Conservation (phyloP, 2,113 vertebrate species). For the Lichenostomus cassidix region DNA sequence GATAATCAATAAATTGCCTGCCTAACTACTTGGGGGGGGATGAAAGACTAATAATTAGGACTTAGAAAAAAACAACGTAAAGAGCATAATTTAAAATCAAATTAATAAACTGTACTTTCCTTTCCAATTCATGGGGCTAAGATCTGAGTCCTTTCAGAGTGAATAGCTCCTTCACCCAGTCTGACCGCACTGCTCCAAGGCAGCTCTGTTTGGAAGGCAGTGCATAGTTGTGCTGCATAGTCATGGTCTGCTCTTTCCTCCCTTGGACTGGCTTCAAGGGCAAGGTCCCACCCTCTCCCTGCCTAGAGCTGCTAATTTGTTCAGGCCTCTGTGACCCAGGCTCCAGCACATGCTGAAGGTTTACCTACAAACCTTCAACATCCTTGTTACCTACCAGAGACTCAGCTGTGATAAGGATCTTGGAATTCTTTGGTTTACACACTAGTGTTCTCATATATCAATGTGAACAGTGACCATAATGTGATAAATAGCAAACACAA, state of each 20-base stretch:
- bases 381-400: not conserved
- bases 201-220: not conserved
- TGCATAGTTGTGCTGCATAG: not conserved
- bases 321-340: not conserved
- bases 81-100: not conserved
- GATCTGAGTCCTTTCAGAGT: not conserved
- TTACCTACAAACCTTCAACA: not conserved
- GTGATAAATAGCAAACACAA: not conserved
- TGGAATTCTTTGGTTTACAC: not conserved
- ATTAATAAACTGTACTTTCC: not conserved
- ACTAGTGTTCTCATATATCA: not conserved
- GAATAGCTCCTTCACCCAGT: not conserved
- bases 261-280: not conserved
- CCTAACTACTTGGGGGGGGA: not conserved
- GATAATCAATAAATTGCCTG: not conserved
- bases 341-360: rapidly evolving
- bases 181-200: not conserved
- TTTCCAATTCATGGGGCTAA: not conserved
- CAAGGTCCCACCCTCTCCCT: not conserved
- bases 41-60: not conserved
- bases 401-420: not conserved
- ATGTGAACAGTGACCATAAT: not conserved
- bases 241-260: not conserved
- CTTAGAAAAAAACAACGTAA: not conserved
- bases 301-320: not conserved